These are phyloP conservation scores for Ptilonorhynchus violaceus DNA, from an alignment of 2,113 vertebrate genomes.

Conservation along the genomic window DNA sequence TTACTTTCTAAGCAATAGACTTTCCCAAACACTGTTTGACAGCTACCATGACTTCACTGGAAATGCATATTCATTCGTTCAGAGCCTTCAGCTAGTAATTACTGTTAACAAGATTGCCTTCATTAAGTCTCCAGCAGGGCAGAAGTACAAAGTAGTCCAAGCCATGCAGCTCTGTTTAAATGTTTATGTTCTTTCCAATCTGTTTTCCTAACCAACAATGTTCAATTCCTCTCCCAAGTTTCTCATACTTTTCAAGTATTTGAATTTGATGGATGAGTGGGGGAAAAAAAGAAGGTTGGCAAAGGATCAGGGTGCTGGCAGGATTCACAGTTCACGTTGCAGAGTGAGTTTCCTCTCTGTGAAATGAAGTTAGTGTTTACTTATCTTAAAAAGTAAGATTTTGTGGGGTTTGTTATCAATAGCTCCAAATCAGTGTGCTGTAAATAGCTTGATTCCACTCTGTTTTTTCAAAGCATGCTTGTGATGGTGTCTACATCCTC, in stretches of 20 bases:
- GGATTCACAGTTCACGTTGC: not conserved
- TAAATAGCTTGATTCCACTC: not conserved
- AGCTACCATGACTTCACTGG: not conserved
- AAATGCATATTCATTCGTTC: not conserved
- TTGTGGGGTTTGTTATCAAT: not conserved
- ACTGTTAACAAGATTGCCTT: not conserved
- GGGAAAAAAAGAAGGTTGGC: not conserved
- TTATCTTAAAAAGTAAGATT: not conserved
- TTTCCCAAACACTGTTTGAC: not conserved
- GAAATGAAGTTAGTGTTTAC: not conserved
- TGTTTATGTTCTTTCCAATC: accelerated
- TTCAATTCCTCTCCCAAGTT: not conserved
- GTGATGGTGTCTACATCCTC: not conserved
- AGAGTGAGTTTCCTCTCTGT: not conserved
- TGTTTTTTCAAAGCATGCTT: not conserved
- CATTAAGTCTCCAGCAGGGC: not conserved
- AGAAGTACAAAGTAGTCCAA: not conserved
- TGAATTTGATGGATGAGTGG: not conserved
- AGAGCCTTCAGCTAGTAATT: not conserved
- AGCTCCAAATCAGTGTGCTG: not conserved
- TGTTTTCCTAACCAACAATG: not conserved
- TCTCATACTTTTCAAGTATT: not conserved
- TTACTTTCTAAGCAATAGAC: not conserved
- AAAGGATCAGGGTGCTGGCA: not conserved
- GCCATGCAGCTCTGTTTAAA: not conserved